Percentiles rank a stretch among this genome's conserved stretches.
Evolutionary conservation across 2,113 vertebrate species (phyloP).

Genomic region (Craseonycteris thonglongyai): DNA sequence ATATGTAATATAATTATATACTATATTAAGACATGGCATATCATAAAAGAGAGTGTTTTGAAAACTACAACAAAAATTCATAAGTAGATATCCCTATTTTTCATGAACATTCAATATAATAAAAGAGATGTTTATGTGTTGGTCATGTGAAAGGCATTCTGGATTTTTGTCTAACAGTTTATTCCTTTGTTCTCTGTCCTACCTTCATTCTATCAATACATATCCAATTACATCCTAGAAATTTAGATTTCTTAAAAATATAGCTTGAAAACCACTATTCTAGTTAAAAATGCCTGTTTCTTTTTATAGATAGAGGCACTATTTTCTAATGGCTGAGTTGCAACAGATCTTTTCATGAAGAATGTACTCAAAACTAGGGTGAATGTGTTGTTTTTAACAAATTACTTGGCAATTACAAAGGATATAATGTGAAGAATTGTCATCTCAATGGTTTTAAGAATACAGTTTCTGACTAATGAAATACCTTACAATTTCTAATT

Average conservation of each 20-base stretch:
- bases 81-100: neutral
- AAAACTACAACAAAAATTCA: neutral
- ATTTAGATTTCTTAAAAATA: neutral
- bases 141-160: neutral
- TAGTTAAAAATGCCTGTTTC: neutral
- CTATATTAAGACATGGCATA: neutral
- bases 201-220: neutral
- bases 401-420: conserved; percentile 34
- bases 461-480: conserved; percentile 48
- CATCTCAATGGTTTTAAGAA: conserved; percentile 27
- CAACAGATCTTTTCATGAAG: neutral
- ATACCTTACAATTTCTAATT: conserved; percentile 63
- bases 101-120: neutral
- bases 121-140: neutral
- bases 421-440: neutral
- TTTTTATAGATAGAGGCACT: neutral
- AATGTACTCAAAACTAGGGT: neutral
- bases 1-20: neutral
- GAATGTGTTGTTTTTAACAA: neutral
- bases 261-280: neutral
- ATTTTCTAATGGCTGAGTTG: neutral
- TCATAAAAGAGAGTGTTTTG: neutral
- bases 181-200: neutral
- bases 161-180: neutral
- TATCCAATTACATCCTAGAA: neutral